These are phyloP conservation scores for Alectura lathami DNA, from an alignment of 2,113 vertebrate species.

Conservation along the genomic window DNA sequence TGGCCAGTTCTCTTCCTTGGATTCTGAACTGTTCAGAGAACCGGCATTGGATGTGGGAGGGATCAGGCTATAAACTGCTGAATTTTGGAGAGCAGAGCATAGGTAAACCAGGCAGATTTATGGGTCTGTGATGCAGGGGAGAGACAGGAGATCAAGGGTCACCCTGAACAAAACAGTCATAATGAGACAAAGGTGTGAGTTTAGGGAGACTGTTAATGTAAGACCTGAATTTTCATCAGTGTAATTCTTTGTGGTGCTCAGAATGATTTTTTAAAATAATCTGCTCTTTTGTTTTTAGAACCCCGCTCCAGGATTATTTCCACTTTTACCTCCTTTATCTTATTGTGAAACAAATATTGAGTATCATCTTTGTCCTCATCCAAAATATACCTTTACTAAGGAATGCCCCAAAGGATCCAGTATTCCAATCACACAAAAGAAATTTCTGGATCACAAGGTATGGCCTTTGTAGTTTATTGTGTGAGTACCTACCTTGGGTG, in stretches of 20 bases:
- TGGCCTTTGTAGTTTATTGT: background rate
- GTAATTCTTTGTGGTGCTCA: background rate
- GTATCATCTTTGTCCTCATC: constrained; percentile 86
- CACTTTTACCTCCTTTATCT: constrained; percentile 75
- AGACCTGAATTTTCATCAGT: background rate
- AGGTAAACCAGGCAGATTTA: background rate
- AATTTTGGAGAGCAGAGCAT: background rate
- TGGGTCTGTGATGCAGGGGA: background rate
- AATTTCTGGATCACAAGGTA: constrained; percentile 81
- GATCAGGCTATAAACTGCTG: background rate
- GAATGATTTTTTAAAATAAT: background rate
- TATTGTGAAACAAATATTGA: constrained; percentile 85
- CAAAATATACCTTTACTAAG: constrained; percentile 77
- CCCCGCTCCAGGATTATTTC: constrained; percentile 83
- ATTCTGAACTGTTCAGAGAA: background rate
- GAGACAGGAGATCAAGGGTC: background rate
- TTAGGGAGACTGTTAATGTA: background rate
- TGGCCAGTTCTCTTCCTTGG: background rate
- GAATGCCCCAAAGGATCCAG: constrained; percentile 46
- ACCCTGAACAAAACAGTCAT: background rate
- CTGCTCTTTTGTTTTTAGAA: constrained; percentile 76
- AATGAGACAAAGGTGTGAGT: background rate
- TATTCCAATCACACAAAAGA: constrained; percentile 77
- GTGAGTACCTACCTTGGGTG: background rate
- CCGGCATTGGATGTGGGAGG: background rate